Base-by-base conservation (phyloP, 1,140 invertebrate species). In the Ectropis grisescens region DNA sequence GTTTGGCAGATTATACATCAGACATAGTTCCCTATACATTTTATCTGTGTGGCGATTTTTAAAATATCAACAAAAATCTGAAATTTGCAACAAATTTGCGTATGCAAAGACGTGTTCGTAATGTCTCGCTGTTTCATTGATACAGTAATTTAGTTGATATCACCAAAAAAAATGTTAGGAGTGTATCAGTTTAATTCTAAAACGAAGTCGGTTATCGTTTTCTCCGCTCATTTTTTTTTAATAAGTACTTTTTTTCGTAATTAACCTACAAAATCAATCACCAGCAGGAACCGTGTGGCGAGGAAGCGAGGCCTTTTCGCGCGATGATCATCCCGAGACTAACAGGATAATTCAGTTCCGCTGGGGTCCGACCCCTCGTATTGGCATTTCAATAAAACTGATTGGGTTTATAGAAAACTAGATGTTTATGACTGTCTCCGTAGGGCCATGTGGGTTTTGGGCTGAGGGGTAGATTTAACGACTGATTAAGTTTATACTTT, bases 311-410 rank as follows among this genome's bases (percentile, higher is more conserved):
- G 28, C 32, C 37, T 53, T 51, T 59, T 58, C 56, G 56, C 59
- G 56, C 50, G 56, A 44, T 49, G 50, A 51, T 58, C 40, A 40
- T 40, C 39, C 31, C 42, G 59, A 50, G 29, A 46, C 34, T 51
- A 62, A 58, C 58, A 45, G 47, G 37, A 58, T 58, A 58, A 58
- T 58, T 45, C 34, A 22, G 52, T 54, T 56, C 58, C 58, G 43
- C 33, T 24, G 53, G 55, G 58, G 47, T 52, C 56, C 49, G 46
- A 45, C 56, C 53, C 45, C 53, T 41, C 36, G 37, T 40, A 58
- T 56, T 50, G 54, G 43, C 39, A 50, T 58, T 60, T 56, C 45
- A 22, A n/a, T n/a, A 5, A 9, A 4, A 5, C 19, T 22, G 19
- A 22, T 22, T 22, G 19, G 9, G 19, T 4, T 4, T 22, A 5